Evolutionary conservation across 2,797 vertebrate genomes (phyloP).

Genomic region (Crenuchus spilurus): DNA sequence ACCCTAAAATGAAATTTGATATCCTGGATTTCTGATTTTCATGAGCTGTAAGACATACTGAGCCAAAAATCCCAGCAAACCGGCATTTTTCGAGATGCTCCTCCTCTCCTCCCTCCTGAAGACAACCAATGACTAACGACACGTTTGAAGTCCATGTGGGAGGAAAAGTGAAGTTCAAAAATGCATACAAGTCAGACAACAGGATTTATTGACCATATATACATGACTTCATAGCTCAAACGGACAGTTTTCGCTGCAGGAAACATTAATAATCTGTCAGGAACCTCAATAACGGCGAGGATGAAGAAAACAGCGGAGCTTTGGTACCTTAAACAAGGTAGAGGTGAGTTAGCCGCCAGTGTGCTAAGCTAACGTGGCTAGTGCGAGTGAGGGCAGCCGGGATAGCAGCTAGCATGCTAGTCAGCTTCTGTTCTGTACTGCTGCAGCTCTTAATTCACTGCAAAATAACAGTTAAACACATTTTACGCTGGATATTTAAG

Average conservation of each 20-base stretch:
- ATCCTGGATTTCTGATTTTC: too few relatives aligned
- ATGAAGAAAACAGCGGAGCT: not conserved
- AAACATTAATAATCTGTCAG: not conserved
- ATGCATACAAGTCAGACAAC: constrained; percentile 11
- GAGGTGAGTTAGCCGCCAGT: constrained; percentile 50
- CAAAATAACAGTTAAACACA: too few relatives aligned
- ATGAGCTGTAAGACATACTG: too few relatives aligned
- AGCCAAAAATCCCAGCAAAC: not conserved
- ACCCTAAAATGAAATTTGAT: too few relatives aligned
- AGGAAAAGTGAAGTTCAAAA: constrained; percentile 53
- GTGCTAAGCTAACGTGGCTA: constrained; percentile 43
- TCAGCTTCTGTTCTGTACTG: too few relatives aligned
- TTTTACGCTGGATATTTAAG: too few relatives aligned
- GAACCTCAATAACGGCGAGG: constrained; percentile 12
- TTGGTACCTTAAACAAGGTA: constrained; percentile 19
- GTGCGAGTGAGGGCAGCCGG: not conserved
- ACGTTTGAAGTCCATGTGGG: constrained; percentile 31
- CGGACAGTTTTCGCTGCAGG: not conserved
- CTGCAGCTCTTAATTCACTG: too few relatives aligned
- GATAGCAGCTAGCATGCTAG: not conserved
- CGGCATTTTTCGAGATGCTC: constrained; percentile 29
- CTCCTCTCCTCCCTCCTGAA: constrained; percentile 53
- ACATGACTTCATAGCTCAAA: not conserved
- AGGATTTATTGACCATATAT: too few relatives aligned
- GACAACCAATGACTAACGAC: constrained; percentile 32